Conservation (phyloP, 1,140 invertebrate genomes). For the Drosophila kikkawai region DNA sequence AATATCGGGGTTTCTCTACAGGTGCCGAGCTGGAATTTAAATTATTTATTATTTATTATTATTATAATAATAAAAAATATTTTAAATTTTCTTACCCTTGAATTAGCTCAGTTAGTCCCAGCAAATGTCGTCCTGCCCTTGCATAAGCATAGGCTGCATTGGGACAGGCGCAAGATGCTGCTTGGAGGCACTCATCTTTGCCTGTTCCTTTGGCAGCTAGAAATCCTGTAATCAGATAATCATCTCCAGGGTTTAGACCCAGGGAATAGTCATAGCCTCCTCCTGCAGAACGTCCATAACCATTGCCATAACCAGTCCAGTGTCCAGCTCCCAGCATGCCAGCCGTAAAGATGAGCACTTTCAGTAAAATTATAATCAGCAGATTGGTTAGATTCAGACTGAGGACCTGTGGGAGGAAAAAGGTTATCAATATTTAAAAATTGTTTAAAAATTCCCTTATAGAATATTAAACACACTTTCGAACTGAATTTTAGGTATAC, state of each 20-base stretch:
- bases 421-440: not conserved
- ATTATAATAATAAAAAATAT: not conserved
- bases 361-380: constrained; percentile 91
- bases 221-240: constrained; percentile 89
- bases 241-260: constrained; percentile 88
- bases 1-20: constrained; percentile 71
- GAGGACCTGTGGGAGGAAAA: constrained; percentile 86
- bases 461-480: not conserved
- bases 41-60: not conserved
- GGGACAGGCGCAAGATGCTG: constrained; percentile 91
- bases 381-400: constrained; percentile 94
- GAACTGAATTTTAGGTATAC: not conserved
- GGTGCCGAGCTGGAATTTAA: constrained; percentile 34
- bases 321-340: constrained; percentile 90
- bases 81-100: constrained; percentile 86
- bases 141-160: constrained; percentile 90
- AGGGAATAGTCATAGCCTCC: constrained; percentile 85
- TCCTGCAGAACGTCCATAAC: constrained; percentile 61
- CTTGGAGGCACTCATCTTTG: constrained; percentile 90
- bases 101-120: constrained; percentile 89
- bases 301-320: constrained; percentile 87
- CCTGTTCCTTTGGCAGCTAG: constrained; percentile 88
- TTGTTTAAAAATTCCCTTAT: not conserved
- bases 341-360: constrained; percentile 92
- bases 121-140: constrained; percentile 90